Conservation (phyloP, 2,113 vertebrate genomes). For the Beaufortia kweichowensis region DNA sequence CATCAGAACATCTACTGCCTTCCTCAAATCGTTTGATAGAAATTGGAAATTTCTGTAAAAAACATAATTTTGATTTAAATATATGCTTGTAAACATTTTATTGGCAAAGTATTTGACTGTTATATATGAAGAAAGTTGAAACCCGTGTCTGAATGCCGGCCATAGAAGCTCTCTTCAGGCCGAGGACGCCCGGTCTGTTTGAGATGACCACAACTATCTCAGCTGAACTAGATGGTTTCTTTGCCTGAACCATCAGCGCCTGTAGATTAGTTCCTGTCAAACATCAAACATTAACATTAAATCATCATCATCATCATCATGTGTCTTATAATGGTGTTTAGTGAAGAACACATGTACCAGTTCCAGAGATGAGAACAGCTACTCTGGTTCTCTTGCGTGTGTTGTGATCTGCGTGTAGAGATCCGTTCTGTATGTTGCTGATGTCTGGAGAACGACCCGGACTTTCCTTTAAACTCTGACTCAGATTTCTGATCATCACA, state of each 20-base stretch:
- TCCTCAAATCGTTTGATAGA: no score
- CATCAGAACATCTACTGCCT: no score
- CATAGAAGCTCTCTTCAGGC: slow-evolving; percentile 83
- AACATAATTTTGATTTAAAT: no score
- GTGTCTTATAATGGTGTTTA: not conserved
- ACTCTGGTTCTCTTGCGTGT: slow-evolving; percentile 76
- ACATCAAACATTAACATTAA: not conserved
- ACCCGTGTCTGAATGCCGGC: slow-evolving; percentile 91
- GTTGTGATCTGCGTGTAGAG: slow-evolving; percentile 31
- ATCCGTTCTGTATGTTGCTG: slow-evolving; percentile 1
- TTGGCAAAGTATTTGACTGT: not conserved
- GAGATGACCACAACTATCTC: slow-evolving; percentile 90
- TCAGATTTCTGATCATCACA: slow-evolving; percentile 72
- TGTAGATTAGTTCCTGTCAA: slow-evolving; percentile 90
- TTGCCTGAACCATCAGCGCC: slow-evolving; percentile 86
- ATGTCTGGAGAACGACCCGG: not conserved
- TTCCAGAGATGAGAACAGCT: slow-evolving; percentile 93
- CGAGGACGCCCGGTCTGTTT: slow-evolving; percentile 85
- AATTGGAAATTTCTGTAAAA: no score
- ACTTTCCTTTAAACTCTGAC: slow-evolving; percentile 60
- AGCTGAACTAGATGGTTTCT: slow-evolving; percentile 77
- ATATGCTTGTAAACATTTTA: no score
- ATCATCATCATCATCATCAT: no score
- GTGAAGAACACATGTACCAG: slow-evolving; percentile 74
- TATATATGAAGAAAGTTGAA: not conserved